Evolutionary conservation across 1,140 invertebrate genomes (phyloP), one percentile per base, ranked within the genome.

Genomic region (Psix sp.): DNA sequence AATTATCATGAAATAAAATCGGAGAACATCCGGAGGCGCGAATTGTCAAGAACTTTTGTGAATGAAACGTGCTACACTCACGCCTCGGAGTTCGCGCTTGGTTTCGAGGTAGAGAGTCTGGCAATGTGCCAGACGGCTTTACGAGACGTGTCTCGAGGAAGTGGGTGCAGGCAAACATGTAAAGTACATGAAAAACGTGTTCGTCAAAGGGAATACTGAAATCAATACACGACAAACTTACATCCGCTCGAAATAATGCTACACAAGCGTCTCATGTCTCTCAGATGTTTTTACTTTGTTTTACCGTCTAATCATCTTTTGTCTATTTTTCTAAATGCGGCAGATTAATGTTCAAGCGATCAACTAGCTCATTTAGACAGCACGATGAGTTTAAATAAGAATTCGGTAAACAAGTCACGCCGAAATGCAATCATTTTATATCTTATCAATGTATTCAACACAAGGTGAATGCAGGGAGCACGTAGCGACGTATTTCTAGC

Each of bases 161-260:
- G 45, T 39, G 13, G 24, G 57, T 49, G 21, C 59, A 24, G 13
- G 20, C 68, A 24, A 35, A 49, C 57, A 48, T 36, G 67, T 60
- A 70, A 70, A 70, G 48, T 59, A 51, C 56, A 62, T 17, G 49
- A 33, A 45, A 46, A 48, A 42, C 38, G 40, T 54, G 43, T 54
- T 60, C 59, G 45, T 73, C 70, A 66, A 73, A 67, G 48, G 49
- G 42, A 66, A 60, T 33, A 6, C 14, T 46, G 49, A 49, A 73
- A 67, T 66, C 62, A 62, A 66, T 66, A 62, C 49, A 40, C 48
- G 48, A 43, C 48, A 56, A 73, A 73, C 54, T 66, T 65, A 57
- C 57, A 63, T 42, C 14, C 24, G 26, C 57, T 56, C 49, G 48
- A 63, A 71, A 63, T 70, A 62, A 48, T 56, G 66, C 48, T 42